phyloP scores from a whole-genome alignment of 2,113 vertebrate species.

The Parus major region DNA sequence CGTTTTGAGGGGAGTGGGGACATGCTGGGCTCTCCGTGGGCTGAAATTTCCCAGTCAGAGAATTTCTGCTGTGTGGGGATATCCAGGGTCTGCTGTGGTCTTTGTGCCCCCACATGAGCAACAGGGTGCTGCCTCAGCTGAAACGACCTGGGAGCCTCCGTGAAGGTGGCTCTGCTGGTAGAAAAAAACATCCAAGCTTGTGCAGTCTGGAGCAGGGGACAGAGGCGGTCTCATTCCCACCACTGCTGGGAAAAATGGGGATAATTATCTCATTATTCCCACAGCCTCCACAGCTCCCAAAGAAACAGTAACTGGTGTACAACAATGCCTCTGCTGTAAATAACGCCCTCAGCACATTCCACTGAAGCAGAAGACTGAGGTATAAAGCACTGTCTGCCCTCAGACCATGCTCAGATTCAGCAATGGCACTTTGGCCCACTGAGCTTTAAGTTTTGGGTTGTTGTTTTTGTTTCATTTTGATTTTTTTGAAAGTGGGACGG shows the following conservation, averaged over 20 bases:
- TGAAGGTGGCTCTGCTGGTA: background rate
- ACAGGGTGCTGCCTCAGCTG: background rate
- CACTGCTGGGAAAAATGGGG: background rate
- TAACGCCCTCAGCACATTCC: constrained; percentile 26
- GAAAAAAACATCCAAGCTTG: background rate
- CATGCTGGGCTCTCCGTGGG: background rate
- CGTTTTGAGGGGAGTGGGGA: background rate
- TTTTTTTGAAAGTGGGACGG: background rate
- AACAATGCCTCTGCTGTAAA: constrained; percentile 64
- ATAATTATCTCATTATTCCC: constrained; percentile 63
- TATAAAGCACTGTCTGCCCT: background rate
- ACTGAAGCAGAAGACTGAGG: background rate
- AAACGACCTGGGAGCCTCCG: accelerated
- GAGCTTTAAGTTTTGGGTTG: background rate
- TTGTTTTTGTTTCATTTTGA: background rate
- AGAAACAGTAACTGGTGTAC: constrained; percentile 21
- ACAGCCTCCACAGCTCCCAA: constrained; percentile 33
- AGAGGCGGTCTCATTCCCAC: constrained; percentile 31
- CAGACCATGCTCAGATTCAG: background rate
- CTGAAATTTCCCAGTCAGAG: background rate
- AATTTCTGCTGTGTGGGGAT: background rate
- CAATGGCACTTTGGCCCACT: background rate
- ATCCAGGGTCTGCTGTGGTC: background rate
- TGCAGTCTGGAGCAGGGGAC: background rate
- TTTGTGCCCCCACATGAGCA: accelerated